Conservation (phyloP, 2,797 vertebrate species). For the Schizopygopsis malacanthus region DNA sequence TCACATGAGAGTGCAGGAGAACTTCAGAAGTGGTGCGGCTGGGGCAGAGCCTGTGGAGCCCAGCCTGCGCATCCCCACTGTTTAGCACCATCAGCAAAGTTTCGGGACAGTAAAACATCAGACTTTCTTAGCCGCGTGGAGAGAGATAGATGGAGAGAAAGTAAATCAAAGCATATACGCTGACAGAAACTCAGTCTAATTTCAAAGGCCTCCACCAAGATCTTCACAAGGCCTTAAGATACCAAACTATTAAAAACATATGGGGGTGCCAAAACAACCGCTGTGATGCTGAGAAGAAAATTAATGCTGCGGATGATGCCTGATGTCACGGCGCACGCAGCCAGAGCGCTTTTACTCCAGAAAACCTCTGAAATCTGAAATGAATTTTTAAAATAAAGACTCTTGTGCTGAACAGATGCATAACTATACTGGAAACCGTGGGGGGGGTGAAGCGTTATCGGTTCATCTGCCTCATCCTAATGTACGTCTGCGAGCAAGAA, state of each 20-base stretch:
- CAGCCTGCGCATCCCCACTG: conserved; percentile 6
- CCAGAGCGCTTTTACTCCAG: conserved; percentile 23
- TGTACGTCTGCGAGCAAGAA: conserved; percentile 30
- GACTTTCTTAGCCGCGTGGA: conserved; percentile 24
- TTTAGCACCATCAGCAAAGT: conserved; percentile 47
- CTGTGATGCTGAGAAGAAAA: conserved; percentile 42
- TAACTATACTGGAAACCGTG: background rate
- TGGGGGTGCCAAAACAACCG: conserved; percentile 48
- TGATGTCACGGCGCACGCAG: conserved; percentile 34
- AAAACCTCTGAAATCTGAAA: conserved; percentile 22
- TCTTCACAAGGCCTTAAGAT: conserved; percentile 41
- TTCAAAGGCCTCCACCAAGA: conserved; percentile 37
- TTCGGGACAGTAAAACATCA: conserved; percentile 45
- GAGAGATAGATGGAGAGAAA: conserved; percentile 12
- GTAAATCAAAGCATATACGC: conserved; percentile 44
- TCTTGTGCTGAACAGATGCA: conserved; percentile 32
- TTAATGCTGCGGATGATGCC: conserved; percentile 46
- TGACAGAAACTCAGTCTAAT: conserved; percentile 42
- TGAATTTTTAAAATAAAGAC: conserved; percentile 39
- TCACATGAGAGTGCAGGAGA: conserved; percentile 23
- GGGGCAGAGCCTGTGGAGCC: conserved; percentile 33
- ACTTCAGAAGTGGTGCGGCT: conserved; percentile 41
- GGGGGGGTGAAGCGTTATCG: background rate
- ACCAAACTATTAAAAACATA: conserved; percentile 50
- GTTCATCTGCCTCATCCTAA: conserved; percentile 31